Evolutionary conservation across 2,888 invertebrate genomes (phyloP).

Genomic region (Byasa hedistus): DNA sequence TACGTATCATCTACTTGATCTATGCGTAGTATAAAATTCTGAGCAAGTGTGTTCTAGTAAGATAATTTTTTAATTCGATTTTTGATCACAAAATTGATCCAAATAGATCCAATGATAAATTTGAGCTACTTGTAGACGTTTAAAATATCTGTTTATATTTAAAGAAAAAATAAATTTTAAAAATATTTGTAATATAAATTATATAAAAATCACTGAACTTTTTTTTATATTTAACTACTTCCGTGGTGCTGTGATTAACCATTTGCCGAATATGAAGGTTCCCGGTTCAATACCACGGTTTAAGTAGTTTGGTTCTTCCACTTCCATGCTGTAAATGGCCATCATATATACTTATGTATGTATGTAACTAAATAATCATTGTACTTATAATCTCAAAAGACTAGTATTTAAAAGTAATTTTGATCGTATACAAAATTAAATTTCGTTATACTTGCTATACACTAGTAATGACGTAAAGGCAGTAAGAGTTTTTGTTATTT

Average conservation of each 20-base stretch:
- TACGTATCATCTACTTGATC: too few species aligned
- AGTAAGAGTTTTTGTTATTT: too few species aligned
- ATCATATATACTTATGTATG: background rate
- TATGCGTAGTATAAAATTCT: background rate
- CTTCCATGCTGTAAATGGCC: too few species aligned
- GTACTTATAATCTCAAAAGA: conserved; percentile 25
- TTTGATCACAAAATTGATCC: background rate
- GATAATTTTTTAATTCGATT: background rate
- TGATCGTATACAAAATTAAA: too few species aligned
- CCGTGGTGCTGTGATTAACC: too few species aligned
- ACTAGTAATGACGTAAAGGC: too few species aligned
- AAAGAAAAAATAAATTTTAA: background rate
- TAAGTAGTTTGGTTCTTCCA: too few species aligned
- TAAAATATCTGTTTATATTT: background rate
- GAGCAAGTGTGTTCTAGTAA: background rate
- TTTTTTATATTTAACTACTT: too few species aligned
- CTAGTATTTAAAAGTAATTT: conserved; percentile 9
- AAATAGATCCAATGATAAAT: background rate
- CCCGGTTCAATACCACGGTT: too few species aligned
- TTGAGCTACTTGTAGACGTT: background rate
- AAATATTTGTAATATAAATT: background rate
- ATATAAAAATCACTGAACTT: background rate
- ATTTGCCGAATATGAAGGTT: too few species aligned
- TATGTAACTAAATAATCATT: conserved; percentile 4
- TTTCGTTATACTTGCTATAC: too few species aligned